Evolutionary conservation across 2,888 invertebrate genomes (phyloP), one percentile per base, ranked within the genome.

Genomic region (Brachyopa scutellaris): DNA sequence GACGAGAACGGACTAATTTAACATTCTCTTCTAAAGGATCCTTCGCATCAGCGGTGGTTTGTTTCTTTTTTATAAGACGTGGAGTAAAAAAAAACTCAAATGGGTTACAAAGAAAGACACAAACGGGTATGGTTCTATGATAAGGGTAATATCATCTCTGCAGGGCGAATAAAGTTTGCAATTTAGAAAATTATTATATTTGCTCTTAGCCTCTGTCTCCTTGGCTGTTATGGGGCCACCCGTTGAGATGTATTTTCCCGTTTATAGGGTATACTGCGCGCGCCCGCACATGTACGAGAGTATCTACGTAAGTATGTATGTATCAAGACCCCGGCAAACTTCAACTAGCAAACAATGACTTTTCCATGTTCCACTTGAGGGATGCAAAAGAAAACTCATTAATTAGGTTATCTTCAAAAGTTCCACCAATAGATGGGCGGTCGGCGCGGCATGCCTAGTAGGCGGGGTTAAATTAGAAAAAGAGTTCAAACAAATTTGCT

Each of bases 101-200:
- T 42, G 40, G 55, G 69, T 45, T n/a, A 40, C 15, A 23, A 47
- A 57, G 17, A 4, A 55, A 31, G 15, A 40, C 17, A 53, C 23
- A 42, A 51, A 61, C 31, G 26, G 53, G 29, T 17, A 49, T 23
- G 29, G 49, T 49, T 67, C 47, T 38, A 57, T 67, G 74, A 80
- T 80, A 62, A 74, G 69, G 69, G 74, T 51, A 57, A 62, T 62
- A 62, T 62, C 67, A 40, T 73, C 55, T 36, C 67, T 67, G 36
- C 29, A 49, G 67, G 61, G 62, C 67, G 55, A 36, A 33, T 47
- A 80, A 80, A 80, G 61, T 74, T 74, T 69, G 69, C 55, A 67
- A 72, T 78, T 78, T 78, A 51, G 64, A 72, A 72, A 78, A 78
- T 72, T 78, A 66, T 72, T 72, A 72, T 78, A 78, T 64, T 78